These are phyloP conservation scores for Torymus aiolomorphi DNA, from an alignment of 2,888 invertebrate species.

Conservation along the genomic window DNA sequence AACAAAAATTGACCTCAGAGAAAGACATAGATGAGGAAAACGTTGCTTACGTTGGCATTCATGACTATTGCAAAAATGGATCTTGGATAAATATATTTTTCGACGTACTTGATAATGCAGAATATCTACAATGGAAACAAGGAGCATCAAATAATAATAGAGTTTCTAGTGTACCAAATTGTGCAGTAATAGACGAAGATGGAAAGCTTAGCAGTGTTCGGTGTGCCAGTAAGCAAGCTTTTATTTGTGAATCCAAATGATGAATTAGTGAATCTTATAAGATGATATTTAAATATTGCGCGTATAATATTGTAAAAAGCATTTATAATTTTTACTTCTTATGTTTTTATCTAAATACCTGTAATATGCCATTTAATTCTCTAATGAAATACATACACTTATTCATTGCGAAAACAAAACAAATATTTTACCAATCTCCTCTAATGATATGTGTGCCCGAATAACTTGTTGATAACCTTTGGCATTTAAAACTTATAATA, in stretches of 20 bases:
- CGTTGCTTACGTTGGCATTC: constrained; percentile 38
- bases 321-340: too few relatives aligned
- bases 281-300: too few relatives aligned
- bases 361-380: too few relatives aligned
- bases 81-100: constrained; percentile 47
- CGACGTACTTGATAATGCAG: constrained; percentile 18
- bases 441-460: too few relatives aligned
- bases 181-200: constrained; percentile 16
- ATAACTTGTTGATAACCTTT: too few relatives aligned
- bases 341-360: too few relatives aligned
- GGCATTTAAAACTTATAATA: too few relatives aligned
- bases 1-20: background rate
- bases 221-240: constrained; percentile 31
- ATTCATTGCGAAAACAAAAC: too few relatives aligned
- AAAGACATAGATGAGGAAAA: background rate
- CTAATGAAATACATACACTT: too few relatives aligned
- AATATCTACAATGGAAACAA: constrained; percentile 33
- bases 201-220: background rate
- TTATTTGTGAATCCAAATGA: constrained; percentile 38
- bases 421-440: too few relatives aligned
- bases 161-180: constrained; percentile 8
- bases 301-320: too few relatives aligned
- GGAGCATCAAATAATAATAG: background rate
- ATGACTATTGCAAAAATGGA: constrained; percentile 38
- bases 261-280: too few relatives aligned